Conservation (phyloP, 2,113 vertebrate species). For the Ictidomys tridecemlineatus region DNA sequence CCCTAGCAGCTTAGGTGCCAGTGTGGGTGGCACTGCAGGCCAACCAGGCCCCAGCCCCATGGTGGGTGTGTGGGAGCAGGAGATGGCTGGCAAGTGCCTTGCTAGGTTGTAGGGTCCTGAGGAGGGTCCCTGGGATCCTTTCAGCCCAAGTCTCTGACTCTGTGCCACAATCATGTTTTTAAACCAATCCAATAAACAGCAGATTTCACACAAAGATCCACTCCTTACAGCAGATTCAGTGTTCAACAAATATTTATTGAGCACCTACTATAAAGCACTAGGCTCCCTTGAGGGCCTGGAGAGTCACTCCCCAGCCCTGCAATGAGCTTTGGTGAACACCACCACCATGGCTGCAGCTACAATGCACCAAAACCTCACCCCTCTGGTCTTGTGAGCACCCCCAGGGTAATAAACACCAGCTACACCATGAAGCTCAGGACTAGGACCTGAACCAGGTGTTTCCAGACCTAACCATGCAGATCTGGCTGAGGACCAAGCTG, state of each 20-base stretch:
- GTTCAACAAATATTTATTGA: neutral
- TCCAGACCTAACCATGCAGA: neutral
- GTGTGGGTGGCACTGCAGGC: too few relatives aligned
- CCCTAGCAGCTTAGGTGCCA: neutral
- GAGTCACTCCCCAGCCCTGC: neutral
- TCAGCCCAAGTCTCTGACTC: neutral
- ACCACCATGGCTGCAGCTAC: neutral
- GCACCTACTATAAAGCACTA: fast-evolving
- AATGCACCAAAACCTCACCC: neutral
- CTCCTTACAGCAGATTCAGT: neutral
- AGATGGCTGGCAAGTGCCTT: neutral
- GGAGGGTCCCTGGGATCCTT: neutral
- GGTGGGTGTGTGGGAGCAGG: neutral
- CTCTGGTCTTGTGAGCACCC: neutral
- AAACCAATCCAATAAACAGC: neutral
- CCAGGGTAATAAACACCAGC: neutral
- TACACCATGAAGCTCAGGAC: neutral
- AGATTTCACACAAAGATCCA: neutral
- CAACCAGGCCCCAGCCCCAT: neutral
- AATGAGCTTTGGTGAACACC: fast-evolving
- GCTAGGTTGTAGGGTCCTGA: neutral
- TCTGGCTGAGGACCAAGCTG: neutral
- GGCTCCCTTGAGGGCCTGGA: neutral
- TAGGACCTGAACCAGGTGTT: neutral
- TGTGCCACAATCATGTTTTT: neutral